Evolutionary conservation across 2,113 vertebrate genomes (phyloP), one percentile per base, ranked within the genome.

Genomic region (Pseudonaja textilis): DNA sequence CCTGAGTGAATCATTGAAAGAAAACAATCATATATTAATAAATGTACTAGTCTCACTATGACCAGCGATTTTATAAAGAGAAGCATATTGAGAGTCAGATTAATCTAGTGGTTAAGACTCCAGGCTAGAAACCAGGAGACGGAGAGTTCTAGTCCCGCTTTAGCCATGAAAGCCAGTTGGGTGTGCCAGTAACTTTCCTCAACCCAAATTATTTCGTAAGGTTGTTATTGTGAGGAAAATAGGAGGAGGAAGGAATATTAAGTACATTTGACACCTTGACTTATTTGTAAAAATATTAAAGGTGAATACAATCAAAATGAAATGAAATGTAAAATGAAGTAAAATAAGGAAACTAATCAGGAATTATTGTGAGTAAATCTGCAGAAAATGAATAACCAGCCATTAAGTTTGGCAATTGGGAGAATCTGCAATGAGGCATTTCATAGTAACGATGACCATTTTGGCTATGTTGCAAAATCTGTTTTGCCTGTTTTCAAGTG

Each of bases 391-490:
- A 88, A 39, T 39, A 20, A 42, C 54, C 18, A 90, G 54, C 64
- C 54, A 61, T 87, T 16, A 23, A 64, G 52, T 55, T 47, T 89
- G 50, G n/a, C 39, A 93, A 1, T 1, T 12, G 56, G 18, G 3
- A 56, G 29, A 81, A 91, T 10, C 0, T 42, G 0, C 1, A 16
- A 12, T 18, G n/a, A 20, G 34, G 88, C 59, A 29, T 86, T 52
- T 39, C 0, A 3, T 23, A n/a, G 50, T 0, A 0, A 45, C 74
- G 93, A 1, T 42, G 92, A 56, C 29, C 0, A 0, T 20, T 39
- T 88, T 90, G 64, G 42, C 52, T 85, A 85, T 0, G 0, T 34
- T 34, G 74, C 25, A 10, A 3, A 29, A 14, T 2, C 6, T 39
- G 55, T 5, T 50, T 50, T 54, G 50, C 4, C 87, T 25, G 42